These are phyloP conservation scores for Microtus pennsylvanicus DNA, from an alignment of 2,113 vertebrate species.

Conservation along the genomic window DNA sequence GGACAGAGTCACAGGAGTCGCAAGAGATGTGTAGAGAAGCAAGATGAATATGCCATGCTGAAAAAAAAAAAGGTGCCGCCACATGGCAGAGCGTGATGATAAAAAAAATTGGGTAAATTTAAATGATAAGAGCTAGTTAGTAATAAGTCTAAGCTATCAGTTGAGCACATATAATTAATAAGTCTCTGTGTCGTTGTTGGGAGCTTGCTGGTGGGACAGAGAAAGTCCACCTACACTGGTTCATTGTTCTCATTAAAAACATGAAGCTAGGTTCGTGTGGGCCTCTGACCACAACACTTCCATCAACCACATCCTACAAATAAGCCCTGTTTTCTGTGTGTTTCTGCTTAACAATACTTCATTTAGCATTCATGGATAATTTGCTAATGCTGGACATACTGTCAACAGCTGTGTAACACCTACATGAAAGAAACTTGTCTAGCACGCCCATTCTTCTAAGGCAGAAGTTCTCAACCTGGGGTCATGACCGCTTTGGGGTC, in stretches of 20 bases:
- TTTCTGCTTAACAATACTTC: neutral
- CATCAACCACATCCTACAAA: neutral
- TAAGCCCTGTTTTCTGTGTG: neutral
- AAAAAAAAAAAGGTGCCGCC: neutral
- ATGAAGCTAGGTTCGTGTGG: neutral
- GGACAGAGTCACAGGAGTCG: neutral
- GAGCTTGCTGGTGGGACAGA: neutral
- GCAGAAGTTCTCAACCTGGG: neutral
- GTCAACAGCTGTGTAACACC: neutral
- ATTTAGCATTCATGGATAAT: neutral
- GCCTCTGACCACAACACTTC: neutral
- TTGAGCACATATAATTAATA: neutral
- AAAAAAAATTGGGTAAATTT: neutral
- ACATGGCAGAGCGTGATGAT: neutral
- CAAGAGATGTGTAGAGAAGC: neutral
- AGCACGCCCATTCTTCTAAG: neutral
- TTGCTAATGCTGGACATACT: slow-evolving; percentile 10
- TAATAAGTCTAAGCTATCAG: neutral
- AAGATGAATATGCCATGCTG: neutral
- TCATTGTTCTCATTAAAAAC: neutral
- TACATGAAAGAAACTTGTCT: neutral
- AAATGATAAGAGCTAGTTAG: neutral
- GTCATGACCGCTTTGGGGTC: neutral
- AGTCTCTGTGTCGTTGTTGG: neutral
- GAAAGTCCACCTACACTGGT: neutral